These are phyloP conservation scores for Danio tinwini DNA, from an alignment of 2,797 vertebrate species.

Conservation along the genomic window DNA sequence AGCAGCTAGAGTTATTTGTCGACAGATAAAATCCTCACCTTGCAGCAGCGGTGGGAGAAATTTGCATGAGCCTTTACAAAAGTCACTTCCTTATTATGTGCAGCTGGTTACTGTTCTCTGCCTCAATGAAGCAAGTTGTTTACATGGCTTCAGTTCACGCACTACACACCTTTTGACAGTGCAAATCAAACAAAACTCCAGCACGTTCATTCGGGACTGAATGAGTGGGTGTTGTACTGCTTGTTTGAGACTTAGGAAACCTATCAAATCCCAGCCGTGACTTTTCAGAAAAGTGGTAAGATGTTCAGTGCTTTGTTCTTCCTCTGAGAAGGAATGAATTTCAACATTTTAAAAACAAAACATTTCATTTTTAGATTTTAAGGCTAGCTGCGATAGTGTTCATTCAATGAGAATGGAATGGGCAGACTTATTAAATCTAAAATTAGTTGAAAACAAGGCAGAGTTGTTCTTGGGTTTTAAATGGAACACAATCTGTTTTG, in stretches of 20 bases:
- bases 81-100: slow-evolving; percentile 58
- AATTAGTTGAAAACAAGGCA: not conserved
- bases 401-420: slow-evolving; percentile 10
- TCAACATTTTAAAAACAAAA: too few relatives aligned
- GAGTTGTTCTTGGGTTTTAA: slow-evolving; percentile 1
- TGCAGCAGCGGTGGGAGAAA: slow-evolving; percentile 34
- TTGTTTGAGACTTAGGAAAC: slow-evolving; percentile 29
- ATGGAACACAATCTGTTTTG: slow-evolving; percentile 1
- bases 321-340: too few relatives aligned
- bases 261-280: slow-evolving; percentile 29
- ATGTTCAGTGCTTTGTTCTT: not conserved
- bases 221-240: slow-evolving; percentile 29
- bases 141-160: slow-evolving; percentile 13
- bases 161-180: slow-evolving; percentile 42
- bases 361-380: slow-evolving; percentile 1
- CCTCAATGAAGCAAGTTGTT: slow-evolving; percentile 45
- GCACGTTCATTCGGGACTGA: slow-evolving; percentile 27
- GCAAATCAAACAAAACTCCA: slow-evolving; percentile 43
- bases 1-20: not conserved
- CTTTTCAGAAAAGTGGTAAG: slow-evolving; percentile 29
- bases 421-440: not conserved
- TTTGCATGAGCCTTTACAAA: slow-evolving; percentile 54
- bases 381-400: not conserved
- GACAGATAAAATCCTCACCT: slow-evolving; percentile 11
- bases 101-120: slow-evolving; percentile 40